Base-by-base conservation (phyloP, 2,888 invertebrate species). In the Argyresthia goedartella region DNA sequence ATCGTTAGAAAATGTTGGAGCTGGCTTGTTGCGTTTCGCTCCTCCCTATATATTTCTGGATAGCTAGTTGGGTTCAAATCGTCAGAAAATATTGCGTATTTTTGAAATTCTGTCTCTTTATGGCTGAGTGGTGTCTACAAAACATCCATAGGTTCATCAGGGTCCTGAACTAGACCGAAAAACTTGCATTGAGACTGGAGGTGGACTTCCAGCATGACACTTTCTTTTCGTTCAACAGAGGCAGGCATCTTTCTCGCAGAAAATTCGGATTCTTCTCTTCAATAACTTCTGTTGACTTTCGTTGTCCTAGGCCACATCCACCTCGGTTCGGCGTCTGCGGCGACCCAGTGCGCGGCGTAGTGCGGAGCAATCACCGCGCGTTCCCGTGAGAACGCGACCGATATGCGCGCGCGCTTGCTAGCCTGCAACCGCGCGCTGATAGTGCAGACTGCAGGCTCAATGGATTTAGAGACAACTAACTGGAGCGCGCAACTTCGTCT, bases 301-400 rank as follows among this genome's bases (percentile, higher is more conserved):
- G n/a, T n/a, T n/a, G 25, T 25, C 25, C 25, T 6, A 25, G 25
- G 25, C 25, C 39, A 39, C 39, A 53, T 53, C 52, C 49, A 36
- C n/a, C 15, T 47, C 10, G 41, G 53, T 50, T 56, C 47, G 49
- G 51, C 53, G 49, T 54, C 64, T 60, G 67, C 67, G 60, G 67
- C 75, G 78, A 74, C 73, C 73, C 73, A 75, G 69, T 72, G 71
- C 73, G 67, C 69, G 67, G 67, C 72, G 75, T 75, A 79, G 73
- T 77, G 75, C 77, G 67, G 75, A 71, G 79, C 80, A 77, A 76
- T 78, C 76, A 76, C 75, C 73, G 73, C 59, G 67, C 43, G 81
- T 86, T 85, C 85, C 84, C 85, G 84, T 85, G 85, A 80, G 85
- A 86, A 84, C 80, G 69, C 67, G 67, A 66, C 71, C 72, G 64